These are phyloP conservation scores for Idaea straminata DNA, from an alignment of 2,888 invertebrate genomes.

Conservation along the genomic window DNA sequence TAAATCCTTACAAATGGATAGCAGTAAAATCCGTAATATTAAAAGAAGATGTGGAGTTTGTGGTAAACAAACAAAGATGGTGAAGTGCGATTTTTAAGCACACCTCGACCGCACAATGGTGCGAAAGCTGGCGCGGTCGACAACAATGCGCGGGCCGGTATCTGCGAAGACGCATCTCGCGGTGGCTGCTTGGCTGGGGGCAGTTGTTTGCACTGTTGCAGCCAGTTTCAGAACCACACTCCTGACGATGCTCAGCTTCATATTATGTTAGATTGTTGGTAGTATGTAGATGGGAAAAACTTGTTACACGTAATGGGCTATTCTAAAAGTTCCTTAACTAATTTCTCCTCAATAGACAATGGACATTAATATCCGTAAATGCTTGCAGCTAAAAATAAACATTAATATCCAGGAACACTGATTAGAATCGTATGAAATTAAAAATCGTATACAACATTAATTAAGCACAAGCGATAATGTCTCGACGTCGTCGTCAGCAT, in stretches of 20 bases:
- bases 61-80: conserved; percentile 77
- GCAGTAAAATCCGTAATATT: not conserved
- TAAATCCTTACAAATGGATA: not conserved
- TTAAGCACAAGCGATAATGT: conserved; percentile 63
- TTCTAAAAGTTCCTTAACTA: not conserved
- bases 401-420: not conserved
- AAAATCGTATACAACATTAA: conserved; percentile 20
- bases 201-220: conserved; percentile 55
- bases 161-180: conserved; percentile 70
- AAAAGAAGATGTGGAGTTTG: conserved; percentile 21
- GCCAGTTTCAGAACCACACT: not conserved
- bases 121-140: conserved; percentile 76
- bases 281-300: not conserved
- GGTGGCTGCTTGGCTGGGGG: conserved; percentile 76
- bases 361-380: not conserved
- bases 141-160: conserved; percentile 72
- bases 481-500: conserved; percentile 61
- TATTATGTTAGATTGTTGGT: not conserved
- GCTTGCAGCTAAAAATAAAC: not conserved
- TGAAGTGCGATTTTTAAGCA: conserved; percentile 61
- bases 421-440: conserved; percentile 12
- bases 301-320: not conserved
- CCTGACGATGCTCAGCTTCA: conserved; percentile 1
- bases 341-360: not conserved
- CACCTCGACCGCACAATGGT: conserved; percentile 71